Percentiles rank a stretch among this genome's conserved stretches.
Conservation (phyloP, 2,888 invertebrate genomes). For the Zelleria hepariella region DNA sequence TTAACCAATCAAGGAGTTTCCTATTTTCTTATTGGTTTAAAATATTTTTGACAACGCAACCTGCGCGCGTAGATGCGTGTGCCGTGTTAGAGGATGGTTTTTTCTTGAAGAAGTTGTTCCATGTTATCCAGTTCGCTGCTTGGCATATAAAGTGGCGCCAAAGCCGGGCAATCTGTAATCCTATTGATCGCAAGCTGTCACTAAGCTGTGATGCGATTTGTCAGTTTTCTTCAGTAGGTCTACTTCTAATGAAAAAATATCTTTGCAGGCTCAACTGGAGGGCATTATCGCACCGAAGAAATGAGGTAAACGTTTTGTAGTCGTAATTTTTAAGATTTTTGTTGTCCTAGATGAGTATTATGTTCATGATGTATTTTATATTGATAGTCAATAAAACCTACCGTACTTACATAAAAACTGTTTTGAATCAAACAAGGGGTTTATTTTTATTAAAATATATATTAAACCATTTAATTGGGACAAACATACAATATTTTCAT, state of each 20-base stretch:
- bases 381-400: not conserved
- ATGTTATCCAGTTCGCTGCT: no score
- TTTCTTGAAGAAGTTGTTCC: no score
- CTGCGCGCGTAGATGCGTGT: no score
- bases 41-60: no score
- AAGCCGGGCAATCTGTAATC: no score
- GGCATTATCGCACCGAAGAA: constrained; percentile 96
- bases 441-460: constrained; percentile 69
- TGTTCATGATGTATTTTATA: not conserved
- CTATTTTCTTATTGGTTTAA: no score
- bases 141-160: no score
- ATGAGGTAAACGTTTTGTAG: constrained; percentile 70
- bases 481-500: constrained; percentile 71
- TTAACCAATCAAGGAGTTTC: no score
- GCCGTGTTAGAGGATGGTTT: no score
- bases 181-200: no score
- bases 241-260: not conserved
- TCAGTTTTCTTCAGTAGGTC: no score
- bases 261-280: constrained; percentile 87
- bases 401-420: not conserved
- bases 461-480: constrained; percentile 71
- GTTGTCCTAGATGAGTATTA: not conserved
- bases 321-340: constrained; percentile 11
- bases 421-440: constrained; percentile 25
- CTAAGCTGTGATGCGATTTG: no score